Percentiles rank a stretch among this genome's conserved stretches.
Evolutionary conservation across 1,140 invertebrate genomes (phyloP).

Genomic region (Zelostemma sp.): DNA sequence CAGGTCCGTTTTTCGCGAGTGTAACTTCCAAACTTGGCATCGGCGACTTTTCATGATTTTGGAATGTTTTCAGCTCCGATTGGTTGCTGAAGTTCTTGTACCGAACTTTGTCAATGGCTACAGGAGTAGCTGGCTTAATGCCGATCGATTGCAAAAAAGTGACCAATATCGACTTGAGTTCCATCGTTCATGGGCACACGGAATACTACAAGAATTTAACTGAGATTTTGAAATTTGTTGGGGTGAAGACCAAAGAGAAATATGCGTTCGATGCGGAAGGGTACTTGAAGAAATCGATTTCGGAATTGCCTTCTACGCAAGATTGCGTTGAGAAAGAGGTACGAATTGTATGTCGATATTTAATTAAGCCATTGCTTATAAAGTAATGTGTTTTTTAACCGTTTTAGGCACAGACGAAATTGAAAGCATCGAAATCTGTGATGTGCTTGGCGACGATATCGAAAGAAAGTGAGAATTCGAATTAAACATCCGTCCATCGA

Average conservation of each 20-base stretch:
- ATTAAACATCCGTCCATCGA: not conserved
- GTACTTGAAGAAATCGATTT: slow-evolving; percentile 54
- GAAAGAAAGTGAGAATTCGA: not conserved
- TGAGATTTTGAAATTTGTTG: slow-evolving; percentile 67
- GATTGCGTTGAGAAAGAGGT: slow-evolving; percentile 19
- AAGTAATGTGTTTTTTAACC: not conserved
- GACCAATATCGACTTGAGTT: slow-evolving; percentile 75
- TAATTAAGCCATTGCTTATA: no score
- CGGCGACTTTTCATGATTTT: no score
- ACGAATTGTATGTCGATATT: slow-evolving; percentile 1
- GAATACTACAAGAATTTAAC: slow-evolving; percentile 78
- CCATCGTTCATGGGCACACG: slow-evolving; percentile 73
- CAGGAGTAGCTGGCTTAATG: slow-evolving; percentile 75
- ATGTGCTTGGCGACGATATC: slow-evolving; percentile 28
- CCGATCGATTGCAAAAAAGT: slow-evolving; percentile 73
- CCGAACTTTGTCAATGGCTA: slow-evolving; percentile 73
- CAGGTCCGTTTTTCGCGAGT: slow-evolving; percentile 64
- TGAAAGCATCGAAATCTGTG: slow-evolving; percentile 37
- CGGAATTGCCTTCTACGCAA: slow-evolving; percentile 36
- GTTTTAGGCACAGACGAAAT: slow-evolving; percentile 17
- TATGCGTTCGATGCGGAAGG: slow-evolving; percentile 46
- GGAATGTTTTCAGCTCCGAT: slow-evolving; percentile 71
- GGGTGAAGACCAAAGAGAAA: slow-evolving; percentile 50
- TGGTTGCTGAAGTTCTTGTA: slow-evolving; percentile 81
- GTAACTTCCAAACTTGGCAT: no score